Evolutionary conservation across 2,113 vertebrate genomes (phyloP).

Genomic region (Gallinago undulata): DNA sequence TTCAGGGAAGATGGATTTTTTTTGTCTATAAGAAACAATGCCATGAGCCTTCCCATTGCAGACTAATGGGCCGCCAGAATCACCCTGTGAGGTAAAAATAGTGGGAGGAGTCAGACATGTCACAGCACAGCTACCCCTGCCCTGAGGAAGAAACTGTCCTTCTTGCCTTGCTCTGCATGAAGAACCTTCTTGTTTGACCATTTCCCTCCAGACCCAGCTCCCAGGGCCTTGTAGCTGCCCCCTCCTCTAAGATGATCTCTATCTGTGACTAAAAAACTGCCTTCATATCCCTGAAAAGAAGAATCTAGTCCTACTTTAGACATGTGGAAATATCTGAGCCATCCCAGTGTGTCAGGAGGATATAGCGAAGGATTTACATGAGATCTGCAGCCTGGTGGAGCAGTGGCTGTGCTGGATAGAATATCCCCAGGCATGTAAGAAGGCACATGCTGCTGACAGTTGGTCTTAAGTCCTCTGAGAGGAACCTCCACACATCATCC

Average conservation of each 20-base stretch:
- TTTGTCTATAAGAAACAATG: rapidly evolving
- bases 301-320: neutral
- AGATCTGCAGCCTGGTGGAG: neutral
- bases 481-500: neutral
- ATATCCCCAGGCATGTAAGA: neutral
- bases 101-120: neutral
- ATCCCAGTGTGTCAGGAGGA: neutral
- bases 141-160: neutral
- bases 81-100: neutral
- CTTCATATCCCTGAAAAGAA: neutral
- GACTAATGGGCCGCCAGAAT: neutral
- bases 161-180: neutral
- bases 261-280: neutral
- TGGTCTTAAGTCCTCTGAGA: neutral
- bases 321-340: rapidly evolving
- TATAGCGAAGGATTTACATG: neutral
- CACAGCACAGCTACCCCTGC: neutral
- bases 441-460: rapidly evolving
- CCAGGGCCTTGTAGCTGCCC: neutral
- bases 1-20: rapidly evolving
- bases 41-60: neutral
- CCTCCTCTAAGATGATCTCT: neutral
- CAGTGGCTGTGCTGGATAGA: neutral
- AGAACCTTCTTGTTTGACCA: neutral
- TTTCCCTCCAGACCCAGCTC: neutral